Evolutionary conservation across 2,113 vertebrate species (phyloP).

Genomic region (Indicator maculatus): DNA sequence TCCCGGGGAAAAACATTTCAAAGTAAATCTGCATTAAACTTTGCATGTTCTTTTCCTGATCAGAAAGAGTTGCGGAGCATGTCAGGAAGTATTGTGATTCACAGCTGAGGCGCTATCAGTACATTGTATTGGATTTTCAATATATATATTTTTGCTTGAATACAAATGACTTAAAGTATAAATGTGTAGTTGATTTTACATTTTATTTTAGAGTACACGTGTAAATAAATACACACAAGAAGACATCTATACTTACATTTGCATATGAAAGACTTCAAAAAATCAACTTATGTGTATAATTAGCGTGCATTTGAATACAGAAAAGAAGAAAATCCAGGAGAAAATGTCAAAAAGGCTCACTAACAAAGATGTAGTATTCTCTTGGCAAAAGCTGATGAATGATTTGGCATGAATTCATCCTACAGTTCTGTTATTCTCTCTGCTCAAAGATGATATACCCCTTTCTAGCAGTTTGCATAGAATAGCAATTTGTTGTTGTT

Average conservation of each 20-base stretch:
- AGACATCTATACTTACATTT: constrained; percentile 74
- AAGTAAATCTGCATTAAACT: constrained; percentile 59
- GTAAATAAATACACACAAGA: constrained; percentile 61
- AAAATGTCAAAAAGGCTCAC: constrained; percentile 79
- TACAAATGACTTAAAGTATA: constrained; percentile 55
- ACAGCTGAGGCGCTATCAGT: constrained; percentile 11
- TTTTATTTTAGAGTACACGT: constrained; percentile 64
- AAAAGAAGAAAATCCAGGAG: constrained; percentile 72
- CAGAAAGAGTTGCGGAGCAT: constrained; percentile 10
- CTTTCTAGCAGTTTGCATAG: constrained; percentile 73
- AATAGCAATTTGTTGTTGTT: constrained; percentile 71
- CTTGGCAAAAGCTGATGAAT: constrained; percentile 77
- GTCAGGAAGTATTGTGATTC: constrained; percentile 15
- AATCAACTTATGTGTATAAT: constrained; percentile 71
- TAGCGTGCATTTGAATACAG: constrained; percentile 70
- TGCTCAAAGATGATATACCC: constrained; percentile 61
- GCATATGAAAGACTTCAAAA: constrained; percentile 73
- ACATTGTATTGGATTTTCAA: constrained; percentile 33
- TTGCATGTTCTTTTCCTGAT: constrained; percentile 58
- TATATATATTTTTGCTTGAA: constrained; percentile 14
- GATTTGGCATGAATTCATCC: constrained; percentile 75
- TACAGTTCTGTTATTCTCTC: constrained; percentile 69
- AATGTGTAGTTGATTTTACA: constrained; percentile 69
- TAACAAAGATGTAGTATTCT: constrained; percentile 79
- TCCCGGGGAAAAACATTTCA: constrained; percentile 9